Conservation (phyloP, 2,888 invertebrate species). For the Panorpa germanica region DNA sequence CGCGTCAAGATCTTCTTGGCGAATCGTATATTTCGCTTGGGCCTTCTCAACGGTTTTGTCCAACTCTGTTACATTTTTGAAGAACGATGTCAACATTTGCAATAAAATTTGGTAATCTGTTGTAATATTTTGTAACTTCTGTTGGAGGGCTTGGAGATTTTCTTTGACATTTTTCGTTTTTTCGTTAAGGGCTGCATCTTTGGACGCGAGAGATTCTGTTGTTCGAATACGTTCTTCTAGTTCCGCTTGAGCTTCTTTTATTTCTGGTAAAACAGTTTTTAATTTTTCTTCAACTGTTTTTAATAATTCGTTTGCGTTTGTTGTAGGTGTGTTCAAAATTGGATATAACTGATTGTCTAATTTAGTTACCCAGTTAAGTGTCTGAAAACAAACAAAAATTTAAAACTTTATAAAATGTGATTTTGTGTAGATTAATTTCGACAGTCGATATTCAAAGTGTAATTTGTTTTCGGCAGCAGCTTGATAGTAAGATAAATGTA, state of each 20-base stretch:
- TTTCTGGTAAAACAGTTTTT: slow-evolving; percentile 33
- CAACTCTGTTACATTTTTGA: slow-evolving; percentile 41
- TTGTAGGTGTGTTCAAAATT: slow-evolving; percentile 41
- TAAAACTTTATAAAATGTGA: no score
- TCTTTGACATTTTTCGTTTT: slow-evolving; percentile 39
- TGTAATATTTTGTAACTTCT: slow-evolving; percentile 42
- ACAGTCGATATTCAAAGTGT: no score
- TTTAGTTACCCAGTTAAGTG: slow-evolving; percentile 43
- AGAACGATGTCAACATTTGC: slow-evolving; percentile 49
- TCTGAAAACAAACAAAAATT: slow-evolving; percentile 24
- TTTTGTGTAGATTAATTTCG: no score
- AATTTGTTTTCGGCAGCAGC: no score
- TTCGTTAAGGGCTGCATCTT: slow-evolving; percentile 29
- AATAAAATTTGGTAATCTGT: slow-evolving; percentile 52
- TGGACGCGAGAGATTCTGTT: slow-evolving; percentile 40
- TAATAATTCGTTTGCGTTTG: slow-evolving; percentile 33
- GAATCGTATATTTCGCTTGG: slow-evolving; percentile 22
- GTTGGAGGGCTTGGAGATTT: slow-evolving; percentile 44
- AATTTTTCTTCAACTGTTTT: slow-evolving; percentile 35
- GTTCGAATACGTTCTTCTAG: slow-evolving; percentile 46
- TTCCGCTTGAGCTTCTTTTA: slow-evolving; percentile 41
- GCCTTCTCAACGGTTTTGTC: slow-evolving; percentile 34
- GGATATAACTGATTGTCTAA: slow-evolving; percentile 58
- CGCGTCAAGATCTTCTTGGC: slow-evolving; percentile 29
- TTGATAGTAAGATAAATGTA: no score